Percentiles rank a stretch among this genome's conserved stretches.
Evolutionary conservation across 2,113 vertebrate species (phyloP).

Genomic region (Oryzias woworae): DNA sequence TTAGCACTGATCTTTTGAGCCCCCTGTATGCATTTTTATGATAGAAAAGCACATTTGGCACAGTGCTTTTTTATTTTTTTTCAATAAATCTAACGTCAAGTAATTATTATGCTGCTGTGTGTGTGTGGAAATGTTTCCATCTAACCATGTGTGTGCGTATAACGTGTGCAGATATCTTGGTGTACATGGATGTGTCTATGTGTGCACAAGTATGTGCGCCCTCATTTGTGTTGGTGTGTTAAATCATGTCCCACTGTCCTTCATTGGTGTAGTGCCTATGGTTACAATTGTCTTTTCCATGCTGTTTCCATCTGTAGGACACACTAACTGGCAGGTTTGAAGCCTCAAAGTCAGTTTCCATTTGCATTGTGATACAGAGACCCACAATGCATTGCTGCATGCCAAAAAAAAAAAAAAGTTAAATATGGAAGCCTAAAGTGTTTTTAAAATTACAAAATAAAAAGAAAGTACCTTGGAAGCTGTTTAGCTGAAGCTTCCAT

Average conservation of each 20-base stretch:
- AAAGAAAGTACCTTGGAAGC: not conserved
- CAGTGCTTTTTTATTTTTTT: slow-evolving; percentile 66
- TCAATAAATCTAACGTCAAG: slow-evolving; percentile 69
- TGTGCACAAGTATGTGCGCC: slow-evolving; percentile 13
- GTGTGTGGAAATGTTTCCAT: slow-evolving; percentile 7
- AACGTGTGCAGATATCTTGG: not conserved
- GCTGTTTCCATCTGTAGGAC: slow-evolving; percentile 43
- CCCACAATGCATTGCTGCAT: slow-evolving; percentile 32
- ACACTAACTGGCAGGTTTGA: slow-evolving; percentile 46
- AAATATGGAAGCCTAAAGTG: no score
- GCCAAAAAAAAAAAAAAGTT: slow-evolving; percentile 8
- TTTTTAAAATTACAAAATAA: no score
- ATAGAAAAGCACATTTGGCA: slow-evolving; percentile 73
- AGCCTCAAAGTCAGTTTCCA: slow-evolving; percentile 53
- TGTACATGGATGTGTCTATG: slow-evolving; percentile 8
- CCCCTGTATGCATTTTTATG: slow-evolving; percentile 77
- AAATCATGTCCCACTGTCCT: slow-evolving; percentile 36
- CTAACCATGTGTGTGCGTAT: not conserved
- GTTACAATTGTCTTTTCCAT: slow-evolving; percentile 56
- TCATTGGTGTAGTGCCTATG: slow-evolving; percentile 39
- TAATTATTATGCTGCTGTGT: slow-evolving; percentile 56
- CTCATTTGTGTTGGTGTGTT: slow-evolving; percentile 19
- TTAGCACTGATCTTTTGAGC: slow-evolving; percentile 75
- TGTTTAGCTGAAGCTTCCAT: not conserved
- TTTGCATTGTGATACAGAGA: slow-evolving; percentile 53